Evolutionary conservation across 2,113 vertebrate genomes (phyloP), one percentile per base, ranked within the genome.

Genomic region (Actenoides hombroni): DNA sequence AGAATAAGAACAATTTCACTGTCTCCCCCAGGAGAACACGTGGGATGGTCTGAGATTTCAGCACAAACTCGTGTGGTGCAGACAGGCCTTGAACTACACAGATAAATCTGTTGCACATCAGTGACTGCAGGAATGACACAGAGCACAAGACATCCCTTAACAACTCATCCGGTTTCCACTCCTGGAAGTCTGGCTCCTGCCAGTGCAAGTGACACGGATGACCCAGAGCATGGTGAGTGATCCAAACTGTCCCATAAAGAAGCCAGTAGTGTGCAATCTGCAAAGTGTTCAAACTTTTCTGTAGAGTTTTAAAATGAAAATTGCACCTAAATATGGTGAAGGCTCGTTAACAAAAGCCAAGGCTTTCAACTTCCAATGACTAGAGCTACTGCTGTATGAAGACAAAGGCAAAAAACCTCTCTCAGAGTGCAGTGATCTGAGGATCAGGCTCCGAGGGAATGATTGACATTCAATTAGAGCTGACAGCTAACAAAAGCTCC

Each of bases 401-500:
- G 59, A 65, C 4, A 18, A 85, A 92, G 54, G 63, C 44, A 74
- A 78, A 93, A 93, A 88, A 3, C 18, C 26, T 87, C 39, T 42
- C 16, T 48, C 33, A 25, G 42, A 64, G 57, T 11, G 48, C 44
- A 76, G 70, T 25, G 70, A 71, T 54, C 68, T 67, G 48, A 88
- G 73, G 63, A 90, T 75, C 88, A 78, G 81, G 64, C 53, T 92
- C 76, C 73, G 63, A 67, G 24, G 73, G 48, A 95, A 84, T 86
- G 86, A 92, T 0, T 93, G 92, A 75, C 3, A 2, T 75, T 87
- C 64, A 54, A 25, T 51, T 70, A 65, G 88, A 79, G 56, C 42
- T 83, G 90, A 88, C 76, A 88, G 83, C 83, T 81, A 86, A 77
- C 85, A 86, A 92, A 92, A 96, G 56, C 74, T 88, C 51, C 81